A percentile compares a stretch with the other conserved stretches of the same genome.
Evolutionary conservation across 1,140 invertebrate species (phyloP).

Genomic region (Drosophila suzukii): DNA sequence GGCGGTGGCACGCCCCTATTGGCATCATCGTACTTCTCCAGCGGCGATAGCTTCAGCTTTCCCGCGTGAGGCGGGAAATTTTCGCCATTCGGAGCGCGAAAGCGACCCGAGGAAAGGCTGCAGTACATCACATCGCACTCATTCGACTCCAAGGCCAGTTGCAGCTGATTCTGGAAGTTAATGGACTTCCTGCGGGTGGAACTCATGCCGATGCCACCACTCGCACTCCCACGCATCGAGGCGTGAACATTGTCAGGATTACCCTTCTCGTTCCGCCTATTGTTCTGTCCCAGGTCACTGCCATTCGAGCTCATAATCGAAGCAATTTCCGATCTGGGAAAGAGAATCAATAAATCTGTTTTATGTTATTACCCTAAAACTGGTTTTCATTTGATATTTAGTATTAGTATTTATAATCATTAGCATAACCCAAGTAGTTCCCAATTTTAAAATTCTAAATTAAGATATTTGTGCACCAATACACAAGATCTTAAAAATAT

Average conservation of each 20-base stretch:
- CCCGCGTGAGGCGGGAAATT: slow-evolving; percentile 50
- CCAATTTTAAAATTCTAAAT: too few species aligned
- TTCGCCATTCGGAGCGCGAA: slow-evolving; percentile 69
- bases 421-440: too few species aligned
- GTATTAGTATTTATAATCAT: too few species aligned
- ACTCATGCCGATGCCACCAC: neutral
- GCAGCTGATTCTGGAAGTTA: slow-evolving; percentile 53
- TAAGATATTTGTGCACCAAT: too few species aligned
- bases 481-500: neutral
- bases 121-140: slow-evolving; percentile 30
- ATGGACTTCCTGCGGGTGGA: slow-evolving; percentile 51
- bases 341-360: neutral
- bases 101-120: slow-evolving; percentile 51
- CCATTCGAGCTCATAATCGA: slow-evolving; percentile 38
- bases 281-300: slow-evolving; percentile 33
- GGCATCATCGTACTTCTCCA: slow-evolving; percentile 68
- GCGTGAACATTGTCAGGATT: slow-evolving; percentile 18
- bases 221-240: slow-evolving; percentile 24
- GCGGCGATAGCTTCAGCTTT: slow-evolving; percentile 64
- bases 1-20: slow-evolving; percentile 70
- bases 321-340: slow-evolving; percentile 19
- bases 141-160: slow-evolving; percentile 50
- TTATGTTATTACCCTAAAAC: too few species aligned
- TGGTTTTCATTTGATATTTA: too few species aligned
- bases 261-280: slow-evolving; percentile 26